Conservation (phyloP, 1,140 invertebrate genomes). For the Drosophila gunungcola region DNA sequence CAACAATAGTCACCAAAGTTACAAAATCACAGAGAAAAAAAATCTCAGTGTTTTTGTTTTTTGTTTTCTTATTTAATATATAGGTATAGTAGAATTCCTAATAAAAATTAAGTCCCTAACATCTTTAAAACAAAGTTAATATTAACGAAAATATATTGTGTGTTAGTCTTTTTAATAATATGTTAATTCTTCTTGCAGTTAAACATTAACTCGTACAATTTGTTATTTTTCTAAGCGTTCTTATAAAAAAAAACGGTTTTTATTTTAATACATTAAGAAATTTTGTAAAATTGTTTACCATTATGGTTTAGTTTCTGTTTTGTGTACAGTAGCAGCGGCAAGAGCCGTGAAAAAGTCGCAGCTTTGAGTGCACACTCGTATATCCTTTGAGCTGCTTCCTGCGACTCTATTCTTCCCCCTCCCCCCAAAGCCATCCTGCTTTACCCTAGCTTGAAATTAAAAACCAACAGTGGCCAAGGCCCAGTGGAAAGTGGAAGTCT, state of each 20-base stretch:
- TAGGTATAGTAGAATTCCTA: too few relatives aligned
- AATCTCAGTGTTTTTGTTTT: too few relatives aligned
- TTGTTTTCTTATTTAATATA: not conserved
- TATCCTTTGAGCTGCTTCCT: constrained; percentile 71
- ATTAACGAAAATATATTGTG: too few relatives aligned
- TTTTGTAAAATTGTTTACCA: not conserved
- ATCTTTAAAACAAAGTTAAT: too few relatives aligned
- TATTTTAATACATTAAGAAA: too few relatives aligned
- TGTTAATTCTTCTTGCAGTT: too few relatives aligned
- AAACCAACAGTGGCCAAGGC: constrained; percentile 80
- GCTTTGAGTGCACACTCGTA: constrained; percentile 75
- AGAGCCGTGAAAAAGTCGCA: constrained; percentile 54
- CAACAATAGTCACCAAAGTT: constrained; percentile 27
- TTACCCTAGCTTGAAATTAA: constrained; percentile 70
- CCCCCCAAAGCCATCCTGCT: constrained; percentile 7
- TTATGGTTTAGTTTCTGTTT: not conserved
- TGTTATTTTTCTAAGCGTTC: too few relatives aligned
- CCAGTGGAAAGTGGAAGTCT: constrained; percentile 51
- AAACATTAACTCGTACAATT: too few relatives aligned
- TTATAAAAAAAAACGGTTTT: too few relatives aligned
- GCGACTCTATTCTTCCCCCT: not conserved
- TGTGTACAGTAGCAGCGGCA: constrained; percentile 29
- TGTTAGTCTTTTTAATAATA: too few relatives aligned
- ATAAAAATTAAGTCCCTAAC: too few relatives aligned
- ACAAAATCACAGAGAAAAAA: constrained; percentile 44